Evolutionary conservation across 2,113 vertebrate genomes (phyloP).

Genomic region (Ovis canadensis): DNA sequence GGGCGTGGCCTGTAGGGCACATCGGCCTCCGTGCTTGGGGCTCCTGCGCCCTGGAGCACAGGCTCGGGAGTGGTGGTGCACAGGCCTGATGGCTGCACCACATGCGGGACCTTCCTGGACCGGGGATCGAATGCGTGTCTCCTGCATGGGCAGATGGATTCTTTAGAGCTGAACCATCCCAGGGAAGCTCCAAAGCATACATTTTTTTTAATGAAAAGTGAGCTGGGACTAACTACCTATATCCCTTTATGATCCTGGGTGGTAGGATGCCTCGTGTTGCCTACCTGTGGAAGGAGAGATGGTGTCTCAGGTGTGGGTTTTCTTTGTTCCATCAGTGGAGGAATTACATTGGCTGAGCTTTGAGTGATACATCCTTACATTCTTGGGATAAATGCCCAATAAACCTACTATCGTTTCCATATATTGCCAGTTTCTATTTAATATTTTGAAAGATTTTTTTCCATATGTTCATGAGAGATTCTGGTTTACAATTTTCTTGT

Average conservation of each 20-base stretch:
- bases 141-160: not conserved
- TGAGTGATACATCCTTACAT: not conserved
- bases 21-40: rapidly evolving
- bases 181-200: not conserved
- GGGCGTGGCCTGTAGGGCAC: not conserved
- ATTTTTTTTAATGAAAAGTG: not conserved
- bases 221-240: not conserved
- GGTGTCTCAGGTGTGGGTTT: not conserved
- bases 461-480: not conserved
- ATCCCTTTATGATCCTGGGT: not conserved
- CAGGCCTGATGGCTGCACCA: not conserved
- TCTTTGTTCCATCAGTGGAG: not conserved
- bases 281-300: not conserved
- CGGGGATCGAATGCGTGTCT: not conserved
- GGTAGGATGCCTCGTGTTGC: not conserved
- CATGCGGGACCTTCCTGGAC: not conserved
- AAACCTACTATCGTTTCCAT: not conserved
- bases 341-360: not conserved
- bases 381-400: not conserved
- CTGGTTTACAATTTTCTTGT: not conserved
- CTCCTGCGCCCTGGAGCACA: not conserved
- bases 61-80: not conserved
- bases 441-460: not conserved
- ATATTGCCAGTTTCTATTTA: not conserved
- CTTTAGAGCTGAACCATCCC: not conserved